phyloP scores from a whole-genome alignment of 1,140 invertebrate species.

The Galleria mellonella region DNA sequence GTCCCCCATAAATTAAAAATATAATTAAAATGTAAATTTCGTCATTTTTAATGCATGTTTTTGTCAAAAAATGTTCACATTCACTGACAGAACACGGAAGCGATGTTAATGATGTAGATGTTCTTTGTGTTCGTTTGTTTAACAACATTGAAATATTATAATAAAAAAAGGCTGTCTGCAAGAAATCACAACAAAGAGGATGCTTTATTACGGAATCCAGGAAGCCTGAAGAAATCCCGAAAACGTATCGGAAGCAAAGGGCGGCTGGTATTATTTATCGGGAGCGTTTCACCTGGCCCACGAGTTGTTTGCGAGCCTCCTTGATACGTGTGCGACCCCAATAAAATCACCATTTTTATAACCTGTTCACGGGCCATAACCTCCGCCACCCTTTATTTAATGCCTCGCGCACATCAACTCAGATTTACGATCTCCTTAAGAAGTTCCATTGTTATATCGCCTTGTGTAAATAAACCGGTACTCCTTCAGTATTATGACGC shows the following conservation, averaged over 20 bases:
- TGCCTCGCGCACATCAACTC: conserved; percentile 7
- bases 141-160: too few species aligned
- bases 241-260: conserved; percentile 8
- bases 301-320: conserved; percentile 8
- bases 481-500: conserved; percentile 1
- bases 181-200: too few species aligned
- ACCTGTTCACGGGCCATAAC: conserved; percentile 35
- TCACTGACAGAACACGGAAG: too few species aligned
- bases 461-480: conserved; percentile 2
- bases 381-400: conserved; percentile 30
- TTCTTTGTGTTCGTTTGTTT: neutral
- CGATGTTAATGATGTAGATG: too few species aligned
- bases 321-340: conserved; percentile 21
- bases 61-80: too few species aligned
- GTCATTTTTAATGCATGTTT: too few species aligned
- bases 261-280: conserved; percentile 17
- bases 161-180: too few species aligned
- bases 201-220: neutral
- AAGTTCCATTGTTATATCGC: conserved; percentile 15
- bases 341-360: conserved; percentile 46
- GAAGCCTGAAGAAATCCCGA: conserved; percentile 7
- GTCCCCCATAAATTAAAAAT: too few species aligned
- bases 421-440: conserved; percentile 25
- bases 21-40: too few species aligned
- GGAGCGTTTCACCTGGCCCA: conserved; percentile 10